Base-by-base conservation (phyloP, 2,113 vertebrate species). In the Oplegnathus fasciatus region DNA sequence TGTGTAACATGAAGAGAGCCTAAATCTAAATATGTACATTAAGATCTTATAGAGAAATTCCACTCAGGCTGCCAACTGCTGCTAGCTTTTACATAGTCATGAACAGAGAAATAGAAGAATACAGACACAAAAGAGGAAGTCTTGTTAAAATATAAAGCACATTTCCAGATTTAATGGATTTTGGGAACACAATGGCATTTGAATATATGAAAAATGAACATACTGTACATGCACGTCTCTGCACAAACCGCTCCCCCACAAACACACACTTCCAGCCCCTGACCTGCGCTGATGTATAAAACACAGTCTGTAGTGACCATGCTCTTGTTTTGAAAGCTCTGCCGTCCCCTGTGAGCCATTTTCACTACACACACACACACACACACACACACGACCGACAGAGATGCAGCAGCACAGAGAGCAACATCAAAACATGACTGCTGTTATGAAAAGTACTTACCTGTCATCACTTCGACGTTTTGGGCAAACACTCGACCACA, bases 241-340 rank as follows among this genome's bases (percentile, higher is more conserved):
- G 34, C 61, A 26, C 50, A 48, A 83, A 70, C 65, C 22, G 17
- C 42, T 50, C 66, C 11, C 28, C 30, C 9, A 55, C 48, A 81
- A 24, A 82, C 71, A 80, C 75, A 69, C 46, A 40, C 62, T 28
- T 78, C 30, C 42, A 50, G 37, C 70, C 24, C 24, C 85, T 72
- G 75, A 75, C 55, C 40, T 42, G 72, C 71, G 32, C 85, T 94
- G 86, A 95, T 94, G 89, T 80, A 82, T 82, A 90, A 93, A 94
- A 93, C 91, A 94, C 80, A 91, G 70, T 62, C 37, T 75, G 30
- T 64, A 26, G 34, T 76, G 61, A 69, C 58, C 8, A 18, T 3
- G 15, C 17, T 79, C 34, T 52, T 89, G 78, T 89, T 88, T 82
- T 84, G 61, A 76, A 62, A 71, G 62, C 65, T 88, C 72, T 40